These are phyloP conservation scores for Trachymyrmex cornetzi DNA, from an alignment of 1,140 invertebrate species.

Conservation along the genomic window DNA sequence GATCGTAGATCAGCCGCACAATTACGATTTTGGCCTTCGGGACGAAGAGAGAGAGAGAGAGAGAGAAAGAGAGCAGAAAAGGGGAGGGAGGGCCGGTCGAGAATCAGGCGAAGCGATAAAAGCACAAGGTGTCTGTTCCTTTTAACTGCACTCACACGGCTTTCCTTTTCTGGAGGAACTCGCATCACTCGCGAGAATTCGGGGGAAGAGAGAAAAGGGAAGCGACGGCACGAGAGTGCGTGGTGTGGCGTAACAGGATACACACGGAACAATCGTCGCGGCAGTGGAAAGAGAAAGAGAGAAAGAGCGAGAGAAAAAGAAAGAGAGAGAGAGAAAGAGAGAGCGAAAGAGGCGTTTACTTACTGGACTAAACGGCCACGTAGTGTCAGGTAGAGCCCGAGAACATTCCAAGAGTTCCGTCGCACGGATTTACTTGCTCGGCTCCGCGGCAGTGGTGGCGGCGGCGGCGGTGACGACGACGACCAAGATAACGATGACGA, in stretches of 20 bases:
- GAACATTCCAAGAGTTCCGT: conserved; percentile 63
- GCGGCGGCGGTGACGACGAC: not conserved
- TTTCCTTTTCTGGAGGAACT: not conserved
- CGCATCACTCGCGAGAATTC: not conserved
- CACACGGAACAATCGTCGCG: conserved; percentile 5
- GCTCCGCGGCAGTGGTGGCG: not conserved
- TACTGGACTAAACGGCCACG: conserved; percentile 70
- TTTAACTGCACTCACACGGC: not conserved
- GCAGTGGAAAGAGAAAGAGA: not conserved
- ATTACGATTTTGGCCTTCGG: not conserved
- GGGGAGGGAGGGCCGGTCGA: not conserved
- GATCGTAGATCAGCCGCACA: not conserved
- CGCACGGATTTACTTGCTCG: conserved; percentile 28
- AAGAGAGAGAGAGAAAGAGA: conserved; percentile 4
- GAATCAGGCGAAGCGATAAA: not conserved
- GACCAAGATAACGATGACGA: conserved; percentile 21
- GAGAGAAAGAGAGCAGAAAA: not conserved
- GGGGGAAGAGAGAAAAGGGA: not conserved
- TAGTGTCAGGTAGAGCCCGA: conserved; percentile 48
- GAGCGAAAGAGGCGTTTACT: conserved; percentile 61
- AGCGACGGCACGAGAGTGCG: not conserved
- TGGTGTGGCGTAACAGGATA: conserved; percentile 25
- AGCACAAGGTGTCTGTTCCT: not conserved
- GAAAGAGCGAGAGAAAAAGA: not conserved
- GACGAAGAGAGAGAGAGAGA: not conserved